These are phyloP conservation scores for Urocitellus parryii DNA, from an alignment of 2,113 vertebrate genomes.

Conservation along the genomic window DNA sequence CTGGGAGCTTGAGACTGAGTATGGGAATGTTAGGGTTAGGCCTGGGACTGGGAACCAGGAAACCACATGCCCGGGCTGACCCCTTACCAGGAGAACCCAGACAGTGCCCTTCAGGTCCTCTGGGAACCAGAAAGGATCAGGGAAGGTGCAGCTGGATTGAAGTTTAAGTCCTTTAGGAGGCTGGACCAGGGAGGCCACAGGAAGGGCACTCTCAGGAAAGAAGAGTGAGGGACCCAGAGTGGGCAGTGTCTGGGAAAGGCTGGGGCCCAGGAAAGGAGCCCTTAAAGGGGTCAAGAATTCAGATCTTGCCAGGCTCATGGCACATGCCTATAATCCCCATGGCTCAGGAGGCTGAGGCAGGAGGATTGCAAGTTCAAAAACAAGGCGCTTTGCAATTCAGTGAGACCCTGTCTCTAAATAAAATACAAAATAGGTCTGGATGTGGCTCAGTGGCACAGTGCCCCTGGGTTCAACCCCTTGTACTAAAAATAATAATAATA, in stretches of 20 bases:
- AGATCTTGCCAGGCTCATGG: neutral
- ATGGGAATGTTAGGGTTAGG: neutral
- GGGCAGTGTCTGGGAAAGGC: neutral
- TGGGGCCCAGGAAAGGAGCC: neutral
- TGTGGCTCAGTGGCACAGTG: neutral
- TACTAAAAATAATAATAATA: neutral
- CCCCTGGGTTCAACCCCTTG: neutral
- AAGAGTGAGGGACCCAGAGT: neutral
- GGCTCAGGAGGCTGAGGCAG: too few relatives aligned
- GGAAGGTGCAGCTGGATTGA: neutral
- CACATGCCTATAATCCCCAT: too few relatives aligned
- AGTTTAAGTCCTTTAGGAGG: neutral
- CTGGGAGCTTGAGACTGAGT: neutral
- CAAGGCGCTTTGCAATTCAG: too few relatives aligned
- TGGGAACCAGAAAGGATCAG: neutral
- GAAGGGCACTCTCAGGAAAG: neutral
- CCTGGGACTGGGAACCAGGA: neutral
- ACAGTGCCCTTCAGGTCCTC: neutral
- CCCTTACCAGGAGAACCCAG: neutral
- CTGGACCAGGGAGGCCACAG: neutral
- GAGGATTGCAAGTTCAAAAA: too few relatives aligned
- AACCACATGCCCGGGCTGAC: neutral
- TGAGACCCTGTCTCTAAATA: neutral
- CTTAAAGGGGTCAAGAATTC: neutral
- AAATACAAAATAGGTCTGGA: neutral